Evolutionary conservation across 2,113 vertebrate species (phyloP).

Genomic region (Sinocyclocheilus grahami): DNA sequence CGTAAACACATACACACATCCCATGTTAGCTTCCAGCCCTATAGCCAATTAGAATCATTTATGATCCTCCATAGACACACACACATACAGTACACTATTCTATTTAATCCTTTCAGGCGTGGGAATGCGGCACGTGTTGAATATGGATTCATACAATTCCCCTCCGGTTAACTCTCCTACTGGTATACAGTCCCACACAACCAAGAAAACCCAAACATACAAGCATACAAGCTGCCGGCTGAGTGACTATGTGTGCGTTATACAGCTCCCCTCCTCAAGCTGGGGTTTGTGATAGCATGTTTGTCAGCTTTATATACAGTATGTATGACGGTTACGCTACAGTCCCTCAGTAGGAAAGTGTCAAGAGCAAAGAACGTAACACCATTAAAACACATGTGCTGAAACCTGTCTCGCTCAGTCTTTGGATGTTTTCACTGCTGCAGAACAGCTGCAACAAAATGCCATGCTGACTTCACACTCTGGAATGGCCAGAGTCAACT

Average conservation of each 20-base stretch:
- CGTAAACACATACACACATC: not conserved
- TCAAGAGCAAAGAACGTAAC: not conserved
- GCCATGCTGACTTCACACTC: slow-evolving; percentile 28
- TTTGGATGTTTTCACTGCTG: slow-evolving; percentile 20
- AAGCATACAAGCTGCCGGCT: not conserved
- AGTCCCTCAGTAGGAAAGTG: not conserved
- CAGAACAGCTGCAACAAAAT: not conserved
- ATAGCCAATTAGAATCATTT: not conserved
- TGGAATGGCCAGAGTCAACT: slow-evolving; percentile 9
- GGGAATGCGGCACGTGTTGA: slow-evolving; percentile 22
- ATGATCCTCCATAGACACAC: slow-evolving; percentile 23
- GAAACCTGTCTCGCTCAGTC: not conserved
- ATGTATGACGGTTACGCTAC: not conserved
- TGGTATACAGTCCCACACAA: not conserved
- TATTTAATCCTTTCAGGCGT: slow-evolving; percentile 46
- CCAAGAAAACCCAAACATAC: slow-evolving; percentile 26
- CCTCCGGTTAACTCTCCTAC: slow-evolving; percentile 5
- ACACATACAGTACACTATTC: slow-evolving; percentile 28
- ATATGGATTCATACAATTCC: slow-evolving; percentile 28
- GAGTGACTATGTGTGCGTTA: not conserved
- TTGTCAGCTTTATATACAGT: not conserved
- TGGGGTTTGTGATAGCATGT: not conserved
- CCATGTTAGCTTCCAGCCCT: not conserved
- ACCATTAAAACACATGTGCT: not conserved
- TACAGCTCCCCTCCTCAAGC: not conserved